Percentiles rank a stretch among this genome's conserved stretches.
These are phyloP conservation scores for Dyspetes luteomarginatus DNA, from an alignment of 2,888 invertebrate genomes.

Conservation along the genomic window DNA sequence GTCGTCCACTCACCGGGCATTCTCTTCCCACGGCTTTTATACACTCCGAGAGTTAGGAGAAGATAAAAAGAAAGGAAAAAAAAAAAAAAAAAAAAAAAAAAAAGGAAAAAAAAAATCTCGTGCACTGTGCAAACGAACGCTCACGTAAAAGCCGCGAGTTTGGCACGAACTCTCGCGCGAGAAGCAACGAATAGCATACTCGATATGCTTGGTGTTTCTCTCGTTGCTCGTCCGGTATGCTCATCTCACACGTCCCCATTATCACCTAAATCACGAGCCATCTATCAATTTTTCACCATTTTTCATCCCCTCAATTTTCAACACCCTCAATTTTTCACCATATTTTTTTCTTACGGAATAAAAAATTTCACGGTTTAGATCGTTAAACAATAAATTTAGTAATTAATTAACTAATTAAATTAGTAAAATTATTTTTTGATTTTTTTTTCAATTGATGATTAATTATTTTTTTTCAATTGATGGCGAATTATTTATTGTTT, in stretches of 20 bases:
- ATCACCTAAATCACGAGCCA: background rate
- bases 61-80: conserved; percentile 37
- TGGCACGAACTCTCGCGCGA: conserved; percentile 38
- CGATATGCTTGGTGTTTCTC: conserved; percentile 18
- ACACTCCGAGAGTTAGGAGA: conserved; percentile 37
- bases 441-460: no score
- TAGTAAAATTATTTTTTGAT: no score
- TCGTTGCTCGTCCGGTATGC: background rate
- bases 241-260: background rate
- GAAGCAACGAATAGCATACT: conserved; percentile 46
- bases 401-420: no score
- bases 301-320: background rate
- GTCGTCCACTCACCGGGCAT: conserved; percentile 46
- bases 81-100: conserved; percentile 2
- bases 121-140: conserved; percentile 52
- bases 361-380: no score
- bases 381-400: no score
- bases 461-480: no score
- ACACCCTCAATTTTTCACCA: background rate
- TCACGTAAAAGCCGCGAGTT: conserved; percentile 50
- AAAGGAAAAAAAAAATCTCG: conserved; percentile 46
- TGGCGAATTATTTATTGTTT: no score
- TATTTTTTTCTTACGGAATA: no score
- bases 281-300: background rate
- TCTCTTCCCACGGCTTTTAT: conserved; percentile 57